These are phyloP conservation scores for Cosmopolites sordidus DNA, from an alignment of 2,888 invertebrate genomes.

Conservation along the genomic window DNA sequence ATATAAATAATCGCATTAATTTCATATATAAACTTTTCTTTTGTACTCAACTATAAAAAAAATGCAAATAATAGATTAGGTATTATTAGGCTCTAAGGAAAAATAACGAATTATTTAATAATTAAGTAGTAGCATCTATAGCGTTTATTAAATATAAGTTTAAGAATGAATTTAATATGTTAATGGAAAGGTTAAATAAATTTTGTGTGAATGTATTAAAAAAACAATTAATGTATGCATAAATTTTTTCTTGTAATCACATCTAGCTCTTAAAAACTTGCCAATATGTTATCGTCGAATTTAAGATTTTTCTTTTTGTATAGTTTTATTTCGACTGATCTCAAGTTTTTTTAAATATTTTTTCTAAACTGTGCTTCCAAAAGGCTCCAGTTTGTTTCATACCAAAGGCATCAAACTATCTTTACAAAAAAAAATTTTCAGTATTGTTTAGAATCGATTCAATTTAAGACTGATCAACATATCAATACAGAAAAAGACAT, in stretches of 20 bases:
- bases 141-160: constrained; percentile 33
- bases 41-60: constrained; percentile 1
- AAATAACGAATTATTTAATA: constrained; percentile 12
- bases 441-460: background rate
- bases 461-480: no score
- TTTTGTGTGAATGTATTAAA: constrained; percentile 27
- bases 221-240: constrained; percentile 30
- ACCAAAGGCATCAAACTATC: background rate
- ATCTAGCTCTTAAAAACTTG: constrained; percentile 13
- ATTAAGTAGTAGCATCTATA: background rate
- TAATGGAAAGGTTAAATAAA: constrained; percentile 27
- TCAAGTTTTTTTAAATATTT: constrained; percentile 26
- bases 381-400: background rate
- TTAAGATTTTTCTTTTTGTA: constrained; percentile 18
- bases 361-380: constrained; percentile 6
- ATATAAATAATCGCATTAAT: background rate
- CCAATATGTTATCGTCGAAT: constrained; percentile 20
- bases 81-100: constrained; percentile 8
- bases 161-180: constrained; percentile 33
- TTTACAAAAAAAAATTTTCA: no score
- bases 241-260: constrained; percentile 12
- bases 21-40: background rate
- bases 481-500: no score
- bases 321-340: constrained; percentile 28
- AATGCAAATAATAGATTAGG: background rate